A percentile compares a stretch with the other conserved stretches of the same genome.
Conservation (phyloP, 2,888 invertebrate genomes). For the Syrista parreyssii region DNA sequence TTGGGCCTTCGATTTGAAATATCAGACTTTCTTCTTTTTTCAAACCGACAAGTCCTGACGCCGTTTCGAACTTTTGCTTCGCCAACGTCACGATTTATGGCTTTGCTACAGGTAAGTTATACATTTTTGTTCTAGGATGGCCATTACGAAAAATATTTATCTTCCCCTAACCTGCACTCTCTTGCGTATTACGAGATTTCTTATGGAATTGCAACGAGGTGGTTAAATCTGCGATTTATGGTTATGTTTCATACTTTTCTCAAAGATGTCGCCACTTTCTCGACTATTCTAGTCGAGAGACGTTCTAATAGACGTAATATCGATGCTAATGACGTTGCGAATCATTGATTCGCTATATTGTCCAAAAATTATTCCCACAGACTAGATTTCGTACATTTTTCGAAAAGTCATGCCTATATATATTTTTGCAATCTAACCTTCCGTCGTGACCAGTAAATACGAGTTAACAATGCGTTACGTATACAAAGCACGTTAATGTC, state of each 20-base stretch:
- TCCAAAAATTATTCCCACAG: background rate
- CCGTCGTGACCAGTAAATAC: background rate
- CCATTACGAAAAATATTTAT: background rate
- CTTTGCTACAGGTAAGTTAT: background rate
- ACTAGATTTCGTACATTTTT: background rate
- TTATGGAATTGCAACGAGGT: background rate
- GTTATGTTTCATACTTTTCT: background rate
- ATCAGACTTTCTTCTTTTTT: background rate
- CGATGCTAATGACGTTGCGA: background rate
- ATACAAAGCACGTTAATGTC: background rate
- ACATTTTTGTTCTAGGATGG: background rate
- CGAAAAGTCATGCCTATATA: background rate
- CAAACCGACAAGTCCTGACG: background rate
- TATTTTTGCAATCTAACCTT: background rate
- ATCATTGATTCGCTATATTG: background rate
- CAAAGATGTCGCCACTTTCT: background rate
- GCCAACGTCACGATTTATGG: background rate
- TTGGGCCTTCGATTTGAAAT: background rate
- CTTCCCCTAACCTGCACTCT: background rate
- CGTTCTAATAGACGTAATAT: background rate
- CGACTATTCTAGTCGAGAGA: background rate
- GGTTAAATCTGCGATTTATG: background rate
- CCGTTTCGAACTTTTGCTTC: background rate
- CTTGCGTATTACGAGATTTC: background rate
- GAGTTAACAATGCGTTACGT: background rate